Evolutionary conservation across 2,888 invertebrate species (phyloP).

Genomic region (Mesoligia furuncula): DNA sequence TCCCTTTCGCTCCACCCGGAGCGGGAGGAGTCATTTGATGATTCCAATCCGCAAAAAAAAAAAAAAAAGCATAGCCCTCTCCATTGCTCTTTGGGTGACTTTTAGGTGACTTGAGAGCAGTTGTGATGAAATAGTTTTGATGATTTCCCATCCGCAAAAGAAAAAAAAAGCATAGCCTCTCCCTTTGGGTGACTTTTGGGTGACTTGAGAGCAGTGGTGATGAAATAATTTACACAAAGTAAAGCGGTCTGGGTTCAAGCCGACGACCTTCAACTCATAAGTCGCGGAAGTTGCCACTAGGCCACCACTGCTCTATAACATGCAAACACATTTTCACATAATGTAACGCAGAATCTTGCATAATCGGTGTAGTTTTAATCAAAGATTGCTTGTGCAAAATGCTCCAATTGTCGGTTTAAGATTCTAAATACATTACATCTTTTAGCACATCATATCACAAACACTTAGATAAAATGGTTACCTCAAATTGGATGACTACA

Average conservation of each 20-base stretch:
- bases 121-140: too few relatives aligned
- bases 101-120: too few relatives aligned
- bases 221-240: background rate
- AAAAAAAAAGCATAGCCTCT: too few relatives aligned
- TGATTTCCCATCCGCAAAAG: too few relatives aligned
- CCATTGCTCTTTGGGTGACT: too few relatives aligned
- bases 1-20: too few relatives aligned
- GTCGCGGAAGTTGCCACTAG: background rate
- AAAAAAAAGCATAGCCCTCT: too few relatives aligned
- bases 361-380: background rate
- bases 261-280: background rate
- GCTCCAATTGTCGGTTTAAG: too few relatives aligned
- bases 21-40: too few relatives aligned
- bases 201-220: background rate
- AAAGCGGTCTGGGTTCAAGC: background rate
- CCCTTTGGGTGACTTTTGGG: too few relatives aligned
- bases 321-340: background rate
- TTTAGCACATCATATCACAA: background rate
- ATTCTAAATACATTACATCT: background rate
- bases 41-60: too few relatives aligned
- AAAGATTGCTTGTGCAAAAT: background rate
- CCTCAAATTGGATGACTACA: conserved; percentile 1
- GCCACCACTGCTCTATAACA: background rate
- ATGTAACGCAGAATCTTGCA: background rate
- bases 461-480: conserved; percentile 1